These are phyloP conservation scores for Salticus scenicus DNA, from an alignment of 2,888 invertebrate species.

Conservation along the genomic window DNA sequence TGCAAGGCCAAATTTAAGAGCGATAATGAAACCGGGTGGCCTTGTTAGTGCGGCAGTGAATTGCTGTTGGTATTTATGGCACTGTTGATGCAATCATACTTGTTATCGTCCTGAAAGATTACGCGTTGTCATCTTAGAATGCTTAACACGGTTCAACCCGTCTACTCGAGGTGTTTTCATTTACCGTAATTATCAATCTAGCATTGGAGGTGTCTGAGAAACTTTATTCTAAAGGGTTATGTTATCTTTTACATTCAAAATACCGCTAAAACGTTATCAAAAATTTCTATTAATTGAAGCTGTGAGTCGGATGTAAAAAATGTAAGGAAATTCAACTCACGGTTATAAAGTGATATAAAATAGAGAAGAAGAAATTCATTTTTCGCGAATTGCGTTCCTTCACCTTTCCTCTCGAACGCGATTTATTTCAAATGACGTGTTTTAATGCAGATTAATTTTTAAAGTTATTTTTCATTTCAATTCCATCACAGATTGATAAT, in stretches of 20 bases:
- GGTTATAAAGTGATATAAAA: not conserved
- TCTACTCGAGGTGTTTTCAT: constrained; percentile 14
- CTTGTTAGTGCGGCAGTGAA: constrained; percentile 44
- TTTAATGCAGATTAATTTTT: not conserved
- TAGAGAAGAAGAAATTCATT: not conserved
- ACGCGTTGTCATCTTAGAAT: constrained; percentile 24
- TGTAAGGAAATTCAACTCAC: not conserved
- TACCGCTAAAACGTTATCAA: not conserved
- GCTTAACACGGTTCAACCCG: constrained; percentile 31
- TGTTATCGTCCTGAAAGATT: constrained; percentile 36
- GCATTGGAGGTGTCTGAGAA: not conserved
- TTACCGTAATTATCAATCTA: not conserved
- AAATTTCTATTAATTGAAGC: not conserved
- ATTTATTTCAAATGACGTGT: not conserved
- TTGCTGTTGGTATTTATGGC: constrained; percentile 55
- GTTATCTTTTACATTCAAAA: too few relatives aligned
- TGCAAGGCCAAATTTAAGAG: constrained; percentile 16
- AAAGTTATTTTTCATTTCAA: not conserved
- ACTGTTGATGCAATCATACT: constrained; percentile 42
- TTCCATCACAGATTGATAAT: too few relatives aligned
- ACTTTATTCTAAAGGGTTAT: not conserved
- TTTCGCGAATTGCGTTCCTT: not conserved
- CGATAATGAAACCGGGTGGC: constrained; percentile 56
- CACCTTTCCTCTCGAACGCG: not conserved
- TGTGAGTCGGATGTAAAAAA: not conserved